A percentile compares a stretch with the other conserved stretches of the same genome.
Evolutionary conservation across 2,113 vertebrate species (phyloP).

Genomic region (Formicarius rufipectus): DNA sequence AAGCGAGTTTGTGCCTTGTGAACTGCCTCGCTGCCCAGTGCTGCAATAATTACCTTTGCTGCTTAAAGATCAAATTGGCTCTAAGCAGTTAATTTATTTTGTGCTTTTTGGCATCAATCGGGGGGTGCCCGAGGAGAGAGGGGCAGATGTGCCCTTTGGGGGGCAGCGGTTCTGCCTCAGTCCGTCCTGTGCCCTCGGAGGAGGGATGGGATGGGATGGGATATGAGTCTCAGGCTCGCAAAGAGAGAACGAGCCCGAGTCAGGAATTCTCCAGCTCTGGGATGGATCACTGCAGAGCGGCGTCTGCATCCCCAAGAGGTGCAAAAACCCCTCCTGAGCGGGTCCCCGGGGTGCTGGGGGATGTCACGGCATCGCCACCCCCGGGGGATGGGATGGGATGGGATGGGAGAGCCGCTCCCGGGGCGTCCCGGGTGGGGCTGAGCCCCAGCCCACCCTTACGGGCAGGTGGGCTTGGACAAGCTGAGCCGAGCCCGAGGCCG

Average conservation of each 20-base stretch:
- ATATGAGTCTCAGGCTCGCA: no score
- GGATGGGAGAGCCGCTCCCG: not conserved
- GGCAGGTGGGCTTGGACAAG: not conserved
- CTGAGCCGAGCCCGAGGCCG: not conserved
- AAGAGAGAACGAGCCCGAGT: not conserved
- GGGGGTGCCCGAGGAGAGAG: not conserved
- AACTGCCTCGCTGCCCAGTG: no score
- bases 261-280: not conserved
- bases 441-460: not conserved
- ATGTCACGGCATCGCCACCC: not conserved
- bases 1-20: no score
- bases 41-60: no score
- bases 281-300: not conserved
- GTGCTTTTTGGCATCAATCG: no score
- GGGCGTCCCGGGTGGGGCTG: no score
- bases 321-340: no score
- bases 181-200: fast-evolving
- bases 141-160: not conserved
- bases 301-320: fast-evolving
- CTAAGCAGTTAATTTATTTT: no score
- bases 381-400: no score
- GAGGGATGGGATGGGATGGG: no score
- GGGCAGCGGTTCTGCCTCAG: no score
- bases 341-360: not conserved
- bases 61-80: no score